Evolutionary conservation across 2,888 invertebrate species (phyloP).

Genomic region (Eupeodes luniger): DNA sequence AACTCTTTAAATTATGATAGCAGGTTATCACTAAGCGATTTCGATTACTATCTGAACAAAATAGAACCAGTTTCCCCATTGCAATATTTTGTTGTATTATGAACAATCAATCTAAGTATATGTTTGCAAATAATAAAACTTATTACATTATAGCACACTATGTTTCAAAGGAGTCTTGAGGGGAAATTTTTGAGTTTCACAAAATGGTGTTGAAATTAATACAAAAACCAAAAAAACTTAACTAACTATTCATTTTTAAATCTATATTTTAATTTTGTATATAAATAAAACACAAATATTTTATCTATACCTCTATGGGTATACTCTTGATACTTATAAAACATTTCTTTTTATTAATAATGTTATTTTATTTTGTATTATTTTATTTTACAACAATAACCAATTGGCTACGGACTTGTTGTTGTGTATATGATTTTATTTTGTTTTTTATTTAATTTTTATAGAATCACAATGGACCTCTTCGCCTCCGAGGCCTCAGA

Average conservation of each 20-base stretch:
- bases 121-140: not conserved
- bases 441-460: conserved; percentile 81
- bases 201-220: not conserved
- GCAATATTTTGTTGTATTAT: not conserved
- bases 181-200: not conserved
- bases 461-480: conserved; percentile 85
- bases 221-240: not conserved
- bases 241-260: not conserved
- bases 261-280: not conserved
- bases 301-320: not conserved
- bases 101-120: not conserved
- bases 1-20: no score
- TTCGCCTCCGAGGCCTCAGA: conserved; percentile 85
- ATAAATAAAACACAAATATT: not conserved
- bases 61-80: no score
- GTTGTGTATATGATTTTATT: conserved; percentile 75
- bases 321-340: not conserved
- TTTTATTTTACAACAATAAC: conserved; percentile 70
- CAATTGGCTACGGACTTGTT: conserved; percentile 73
- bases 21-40: no score
- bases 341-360: conserved; percentile 26
- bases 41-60: no score
- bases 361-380: conserved; percentile 46
- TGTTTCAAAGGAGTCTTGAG: not conserved
- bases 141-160: not conserved